Evolutionary conservation across 1,140 invertebrate genomes (phyloP), one percentile per base, ranked within the genome.

Genomic region (Sinella curviseta): DNA sequence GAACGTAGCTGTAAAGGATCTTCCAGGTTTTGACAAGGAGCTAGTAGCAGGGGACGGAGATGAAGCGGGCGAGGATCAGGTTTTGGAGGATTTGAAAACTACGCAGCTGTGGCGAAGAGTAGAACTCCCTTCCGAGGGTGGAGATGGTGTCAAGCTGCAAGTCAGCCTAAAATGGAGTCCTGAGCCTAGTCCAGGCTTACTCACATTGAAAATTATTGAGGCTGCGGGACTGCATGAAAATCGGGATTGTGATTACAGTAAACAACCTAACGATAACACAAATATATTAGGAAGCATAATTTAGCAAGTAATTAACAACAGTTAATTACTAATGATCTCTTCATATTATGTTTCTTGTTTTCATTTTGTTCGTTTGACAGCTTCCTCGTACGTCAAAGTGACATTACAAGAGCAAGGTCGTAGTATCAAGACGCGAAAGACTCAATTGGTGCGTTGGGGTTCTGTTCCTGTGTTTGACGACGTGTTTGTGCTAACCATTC

Each of bases 371-470:
- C 12, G 30, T 14, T 74, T 75, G 34, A 75, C 55, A 83, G 82
- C 81, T 28, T 80, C 82, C 28, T 76, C 82, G 1, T 78, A 83
- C 57, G 82, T 83, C 24, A 83, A 83, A 78, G 82, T 83, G 30
- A 80, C 80, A 67, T 74, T 83, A 12, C 82, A 82, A 78, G 48
- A 77, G 48, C 48, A 77, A 77, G 36, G 48, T 33, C 48, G 48
- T 12, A 33, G 17, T 16, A 55, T 77, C 30, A 77, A 77, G 36
- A 48, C 48, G 30, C 24, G 36, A 30, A 55, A 77, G 28, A 77
- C 48, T 1, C 55, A 80, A 31, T 55, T 82, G 0, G 78, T 83
- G 28, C 77, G 82, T 1, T 83, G 82, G 82, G 82, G 82, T n/a
- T 80, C 77, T 76, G 54, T 82, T 73, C 82, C 82, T 76, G 73